Conservation (phyloP, 1,140 invertebrate genomes). For the Elymnias hypermnestra region DNA sequence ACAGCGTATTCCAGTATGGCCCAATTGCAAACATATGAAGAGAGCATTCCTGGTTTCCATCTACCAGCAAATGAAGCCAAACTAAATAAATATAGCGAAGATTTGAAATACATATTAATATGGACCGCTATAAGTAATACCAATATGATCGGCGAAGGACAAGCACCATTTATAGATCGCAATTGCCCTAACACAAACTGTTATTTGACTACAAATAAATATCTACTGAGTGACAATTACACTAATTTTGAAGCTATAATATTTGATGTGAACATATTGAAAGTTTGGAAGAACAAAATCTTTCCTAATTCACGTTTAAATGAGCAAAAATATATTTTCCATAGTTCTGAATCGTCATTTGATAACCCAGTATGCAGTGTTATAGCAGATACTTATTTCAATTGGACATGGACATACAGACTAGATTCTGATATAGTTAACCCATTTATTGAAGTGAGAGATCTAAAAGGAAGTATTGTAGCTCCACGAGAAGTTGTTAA, state of each 20-base stretch:
- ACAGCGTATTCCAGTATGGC: slow-evolving; percentile 31
- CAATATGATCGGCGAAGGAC: slow-evolving; percentile 34
- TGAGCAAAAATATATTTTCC: slow-evolving; percentile 72
- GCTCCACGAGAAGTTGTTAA: slow-evolving; percentile 39
- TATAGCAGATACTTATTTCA: slow-evolving; percentile 69
- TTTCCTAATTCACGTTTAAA: slow-evolving; percentile 44
- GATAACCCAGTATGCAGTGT: slow-evolving; percentile 42
- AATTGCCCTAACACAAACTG: slow-evolving; percentile 44
- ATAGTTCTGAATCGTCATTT: slow-evolving; percentile 58
- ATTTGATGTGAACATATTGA: slow-evolving; percentile 36
- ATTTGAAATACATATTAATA: slow-evolving; percentile 46
- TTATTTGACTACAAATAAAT: slow-evolving; percentile 46
- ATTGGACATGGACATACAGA: slow-evolving; percentile 80
- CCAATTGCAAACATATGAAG: slow-evolving; percentile 20
- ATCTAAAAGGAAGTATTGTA: slow-evolving; percentile 42
- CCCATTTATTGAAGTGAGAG: slow-evolving; percentile 66
- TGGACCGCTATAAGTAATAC: slow-evolving; percentile 29
- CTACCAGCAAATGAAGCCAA: slow-evolving; percentile 10
- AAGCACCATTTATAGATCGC: slow-evolving; percentile 34
- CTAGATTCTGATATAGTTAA: slow-evolving; percentile 74
- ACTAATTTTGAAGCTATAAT: slow-evolving; percentile 52
- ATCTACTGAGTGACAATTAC: slow-evolving; percentile 30
- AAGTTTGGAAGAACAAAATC: slow-evolving; percentile 23
- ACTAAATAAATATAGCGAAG: slow-evolving; percentile 9
- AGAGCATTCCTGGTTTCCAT: slow-evolving; percentile 10